Evolutionary conservation across 2,888 invertebrate genomes (phyloP).

Genomic region (Drosophila nr. fundita): DNA sequence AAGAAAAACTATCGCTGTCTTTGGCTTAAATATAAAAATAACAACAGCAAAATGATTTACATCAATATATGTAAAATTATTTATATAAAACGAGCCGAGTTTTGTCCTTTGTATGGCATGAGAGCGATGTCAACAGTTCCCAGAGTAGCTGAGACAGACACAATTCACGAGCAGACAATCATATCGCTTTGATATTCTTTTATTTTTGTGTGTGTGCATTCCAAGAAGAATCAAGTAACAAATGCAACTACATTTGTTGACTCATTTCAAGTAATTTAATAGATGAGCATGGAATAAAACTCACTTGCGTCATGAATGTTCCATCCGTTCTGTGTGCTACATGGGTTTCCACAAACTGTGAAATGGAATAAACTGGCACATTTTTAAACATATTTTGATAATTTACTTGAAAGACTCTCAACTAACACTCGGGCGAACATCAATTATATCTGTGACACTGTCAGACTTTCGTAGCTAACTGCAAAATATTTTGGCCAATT

Average conservation of each 20-base stretch:
- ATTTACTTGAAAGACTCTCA: constrained; percentile 23
- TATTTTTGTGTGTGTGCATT: not conserved
- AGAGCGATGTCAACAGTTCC: constrained; percentile 28
- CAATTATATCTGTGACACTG: constrained; percentile 45
- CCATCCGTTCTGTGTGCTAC: constrained; percentile 36
- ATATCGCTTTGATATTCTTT: constrained; percentile 14
- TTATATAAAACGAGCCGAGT: constrained; percentile 6
- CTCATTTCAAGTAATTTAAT: constrained; percentile 11
- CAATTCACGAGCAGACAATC: constrained; percentile 5
- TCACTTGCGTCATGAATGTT: constrained; percentile 49
- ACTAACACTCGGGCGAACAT: constrained; percentile 23
- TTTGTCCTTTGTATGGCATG: constrained; percentile 21
- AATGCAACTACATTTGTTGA: constrained; percentile 9
- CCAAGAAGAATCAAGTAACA: not conserved
- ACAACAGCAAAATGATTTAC: not conserved
- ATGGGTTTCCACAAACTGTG: constrained; percentile 74
- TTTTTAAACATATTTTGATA: constrained; percentile 67
- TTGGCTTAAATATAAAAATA: not conserved
- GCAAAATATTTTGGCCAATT: constrained; percentile 21
- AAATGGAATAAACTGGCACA: constrained; percentile 77
- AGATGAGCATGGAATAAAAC: constrained; percentile 32
- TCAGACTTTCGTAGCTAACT: constrained; percentile 32
- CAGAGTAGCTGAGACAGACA: constrained; percentile 28
- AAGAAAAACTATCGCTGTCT: not conserved
- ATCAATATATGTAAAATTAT: constrained; percentile 5